These are phyloP conservation scores for Frankliniella intonsa DNA, from an alignment of 2,888 invertebrate species.

Conservation along the genomic window DNA sequence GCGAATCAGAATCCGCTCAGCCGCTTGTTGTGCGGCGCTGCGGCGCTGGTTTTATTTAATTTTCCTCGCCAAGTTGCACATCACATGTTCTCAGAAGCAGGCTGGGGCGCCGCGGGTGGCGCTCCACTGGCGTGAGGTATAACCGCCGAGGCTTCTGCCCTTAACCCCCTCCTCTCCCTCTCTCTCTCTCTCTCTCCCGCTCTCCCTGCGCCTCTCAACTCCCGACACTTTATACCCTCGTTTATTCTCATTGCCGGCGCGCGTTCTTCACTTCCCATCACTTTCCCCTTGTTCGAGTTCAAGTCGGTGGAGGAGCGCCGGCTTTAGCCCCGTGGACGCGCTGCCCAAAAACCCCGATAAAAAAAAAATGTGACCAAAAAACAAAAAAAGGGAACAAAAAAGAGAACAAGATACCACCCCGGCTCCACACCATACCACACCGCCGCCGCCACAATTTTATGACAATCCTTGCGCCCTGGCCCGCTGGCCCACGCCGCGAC, in stretches of 20 bases:
- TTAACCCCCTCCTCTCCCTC: background rate
- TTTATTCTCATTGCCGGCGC: background rate
- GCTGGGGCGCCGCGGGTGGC: background rate
- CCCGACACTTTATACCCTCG: background rate
- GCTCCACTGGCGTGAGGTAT: background rate
- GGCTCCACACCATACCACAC: too few species aligned
- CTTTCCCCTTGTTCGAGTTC: background rate
- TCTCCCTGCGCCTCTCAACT: too few species aligned
- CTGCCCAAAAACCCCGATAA: background rate
- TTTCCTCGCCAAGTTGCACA: background rate
- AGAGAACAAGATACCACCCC: too few species aligned
- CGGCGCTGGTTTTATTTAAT: conserved; percentile 10
- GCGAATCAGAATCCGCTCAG: too few species aligned
- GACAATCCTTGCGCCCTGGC: background rate
- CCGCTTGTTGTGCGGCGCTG: background rate
- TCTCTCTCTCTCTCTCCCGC: too few species aligned
- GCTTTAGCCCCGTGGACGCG: background rate
- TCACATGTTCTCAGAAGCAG: background rate
- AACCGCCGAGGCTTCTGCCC: background rate
- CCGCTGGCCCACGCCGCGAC: background rate
- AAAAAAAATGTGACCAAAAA: background rate
- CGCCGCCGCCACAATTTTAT: background rate
- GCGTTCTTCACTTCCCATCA: background rate
- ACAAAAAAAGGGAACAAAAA: too few species aligned
- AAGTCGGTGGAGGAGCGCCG: background rate